Conservation (phyloP, 2,113 vertebrate species). For the Dromaius novaehollandiae region DNA sequence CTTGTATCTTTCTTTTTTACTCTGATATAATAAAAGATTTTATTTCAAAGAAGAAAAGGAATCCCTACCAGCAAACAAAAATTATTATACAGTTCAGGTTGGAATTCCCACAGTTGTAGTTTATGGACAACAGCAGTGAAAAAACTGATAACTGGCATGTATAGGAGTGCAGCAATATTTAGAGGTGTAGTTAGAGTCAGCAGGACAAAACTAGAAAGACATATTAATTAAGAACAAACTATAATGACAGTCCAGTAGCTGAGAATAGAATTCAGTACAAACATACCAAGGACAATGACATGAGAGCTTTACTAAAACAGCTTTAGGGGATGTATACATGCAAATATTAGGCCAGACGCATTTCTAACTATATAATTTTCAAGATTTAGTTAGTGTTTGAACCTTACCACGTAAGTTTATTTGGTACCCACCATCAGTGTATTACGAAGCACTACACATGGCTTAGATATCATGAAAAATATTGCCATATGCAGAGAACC, state of each 20-base stretch:
- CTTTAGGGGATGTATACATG: not conserved
- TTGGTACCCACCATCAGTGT: not conserved
- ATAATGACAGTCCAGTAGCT: not conserved
- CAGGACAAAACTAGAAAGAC: not conserved
- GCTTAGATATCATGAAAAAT: not conserved
- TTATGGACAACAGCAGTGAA: not conserved
- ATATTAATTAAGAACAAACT: not conserved
- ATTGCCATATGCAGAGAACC: not conserved
- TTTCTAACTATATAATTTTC: not conserved
- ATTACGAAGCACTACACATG: not conserved
- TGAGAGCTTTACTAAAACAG: not conserved
- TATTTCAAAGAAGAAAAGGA: not conserved
- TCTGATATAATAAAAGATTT: fast-evolving
- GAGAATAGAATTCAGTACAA: not conserved
- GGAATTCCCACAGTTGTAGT: not conserved
- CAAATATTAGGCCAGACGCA: not conserved
- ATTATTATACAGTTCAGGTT: not conserved
- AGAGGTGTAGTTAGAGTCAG: not conserved
- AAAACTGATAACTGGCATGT: not conserved
- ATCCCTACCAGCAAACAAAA: not conserved
- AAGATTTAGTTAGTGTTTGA: not conserved
- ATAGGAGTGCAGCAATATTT: not conserved
- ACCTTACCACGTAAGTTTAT: not conserved
- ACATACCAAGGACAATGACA: not conserved
- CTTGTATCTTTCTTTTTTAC: not conserved